A percentile compares a stretch with the other conserved stretches of the same genome.
phyloP scores from a whole-genome alignment of 2,113 vertebrate genomes.

The Tylochromis polylepis region DNA sequence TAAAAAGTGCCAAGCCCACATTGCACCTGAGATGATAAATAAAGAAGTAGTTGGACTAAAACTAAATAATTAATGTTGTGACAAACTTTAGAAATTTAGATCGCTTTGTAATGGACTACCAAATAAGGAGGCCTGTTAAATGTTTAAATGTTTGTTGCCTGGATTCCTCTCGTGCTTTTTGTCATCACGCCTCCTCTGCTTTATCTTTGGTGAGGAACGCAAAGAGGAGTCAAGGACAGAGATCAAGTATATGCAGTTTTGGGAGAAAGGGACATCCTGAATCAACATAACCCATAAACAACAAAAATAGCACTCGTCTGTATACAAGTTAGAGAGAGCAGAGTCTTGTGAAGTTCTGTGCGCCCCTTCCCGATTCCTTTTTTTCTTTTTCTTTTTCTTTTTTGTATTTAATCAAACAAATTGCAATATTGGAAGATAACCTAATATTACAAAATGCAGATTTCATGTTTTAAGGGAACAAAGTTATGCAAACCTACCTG shows the following conservation, averaged over 20 bases:
- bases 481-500: not conserved
- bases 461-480: not conserved
- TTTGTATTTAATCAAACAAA: not conserved
- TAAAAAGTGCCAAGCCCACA: not conserved
- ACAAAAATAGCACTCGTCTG: too few relatives aligned
- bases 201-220: not conserved
- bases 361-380: not conserved
- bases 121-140: not conserved
- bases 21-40: not conserved
- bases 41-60: not conserved
- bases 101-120: not conserved
- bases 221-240: not conserved
- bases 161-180: not conserved
- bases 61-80: not conserved
- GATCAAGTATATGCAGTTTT: not conserved
- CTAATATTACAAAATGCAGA: not conserved
- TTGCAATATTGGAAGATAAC: not conserved
- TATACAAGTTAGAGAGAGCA: not conserved
- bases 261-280: not conserved
- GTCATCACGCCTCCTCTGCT: not conserved
- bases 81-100: not conserved
- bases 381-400: too few relatives aligned
- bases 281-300: not conserved
- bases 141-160: not conserved
- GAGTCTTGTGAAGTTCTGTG: not conserved